Evolutionary conservation across 2,888 invertebrate species (phyloP).

Genomic region (Hipparchia semele): DNA sequence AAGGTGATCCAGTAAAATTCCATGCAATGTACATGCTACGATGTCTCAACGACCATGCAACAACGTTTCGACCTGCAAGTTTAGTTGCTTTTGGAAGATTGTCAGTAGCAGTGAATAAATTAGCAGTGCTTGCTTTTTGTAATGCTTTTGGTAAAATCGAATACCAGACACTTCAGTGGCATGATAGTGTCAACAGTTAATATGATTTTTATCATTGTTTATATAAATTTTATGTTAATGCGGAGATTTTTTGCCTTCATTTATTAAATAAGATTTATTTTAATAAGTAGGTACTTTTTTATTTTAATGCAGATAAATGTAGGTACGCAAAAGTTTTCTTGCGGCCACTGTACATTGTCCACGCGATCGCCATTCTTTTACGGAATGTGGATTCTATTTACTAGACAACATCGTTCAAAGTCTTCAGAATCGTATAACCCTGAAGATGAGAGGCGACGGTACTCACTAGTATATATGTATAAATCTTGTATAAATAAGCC

Average conservation of each 20-base stretch:
- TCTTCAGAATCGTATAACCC: too few relatives aligned
- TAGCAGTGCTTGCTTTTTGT: conserved; percentile 86
- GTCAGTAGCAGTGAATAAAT: conserved; percentile 90
- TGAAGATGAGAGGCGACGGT: too few relatives aligned
- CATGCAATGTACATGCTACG: conserved; percentile 91
- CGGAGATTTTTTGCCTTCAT: background rate
- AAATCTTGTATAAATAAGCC: too few relatives aligned
- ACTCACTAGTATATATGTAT: too few relatives aligned
- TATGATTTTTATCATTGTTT: background rate
- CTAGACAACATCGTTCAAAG: too few relatives aligned
- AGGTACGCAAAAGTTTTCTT: too few relatives aligned
- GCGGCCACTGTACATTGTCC: too few relatives aligned
- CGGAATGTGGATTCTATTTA: too few relatives aligned
- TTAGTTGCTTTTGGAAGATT: conserved; percentile 88
- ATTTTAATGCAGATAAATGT: too few relatives aligned
- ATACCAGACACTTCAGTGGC: conserved; percentile 85
- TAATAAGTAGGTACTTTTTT: too few relatives aligned
- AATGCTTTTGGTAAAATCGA: conserved; percentile 66
- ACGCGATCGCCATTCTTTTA: too few relatives aligned
- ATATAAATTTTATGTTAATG: background rate
- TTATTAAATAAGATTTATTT: too few relatives aligned
- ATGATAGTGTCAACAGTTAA: conserved; percentile 63
- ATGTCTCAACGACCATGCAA: conserved; percentile 81
- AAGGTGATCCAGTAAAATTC: conserved; percentile 90
- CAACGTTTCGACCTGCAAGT: conserved; percentile 76